Percentiles rank a stretch among this genome's conserved stretches.
Conservation (phyloP, 2,113 vertebrate species). For the Muntiacus reevesi region DNA sequence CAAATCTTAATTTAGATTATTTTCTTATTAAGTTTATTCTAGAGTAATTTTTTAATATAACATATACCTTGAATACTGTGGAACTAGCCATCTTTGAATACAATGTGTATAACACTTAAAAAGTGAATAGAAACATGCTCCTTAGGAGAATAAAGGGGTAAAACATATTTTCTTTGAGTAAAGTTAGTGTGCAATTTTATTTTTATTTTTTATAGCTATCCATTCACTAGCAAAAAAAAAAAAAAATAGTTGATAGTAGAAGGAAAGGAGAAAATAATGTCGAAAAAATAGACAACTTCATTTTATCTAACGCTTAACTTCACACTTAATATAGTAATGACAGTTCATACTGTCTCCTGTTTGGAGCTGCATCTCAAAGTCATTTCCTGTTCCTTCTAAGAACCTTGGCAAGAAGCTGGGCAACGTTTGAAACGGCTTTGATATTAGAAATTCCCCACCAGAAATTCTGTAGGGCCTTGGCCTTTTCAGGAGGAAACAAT, state of each 20-base stretch:
- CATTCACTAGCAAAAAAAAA: neutral
- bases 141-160: neutral
- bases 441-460: constrained; percentile 35
- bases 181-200: neutral
- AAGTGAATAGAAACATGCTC: neutral
- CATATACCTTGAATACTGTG: neutral
- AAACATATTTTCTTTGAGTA: neutral
- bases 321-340: constrained; percentile 27
- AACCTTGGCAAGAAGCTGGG: neutral
- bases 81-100: neutral
- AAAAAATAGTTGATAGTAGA: neutral
- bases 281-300: neutral
- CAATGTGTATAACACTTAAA: neutral
- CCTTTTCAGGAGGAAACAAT: constrained; percentile 49
- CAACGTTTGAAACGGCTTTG: constrained; percentile 41
- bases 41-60: neutral
- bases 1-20: neutral
- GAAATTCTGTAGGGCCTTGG: constrained; percentile 34
- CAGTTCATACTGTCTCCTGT: neutral
- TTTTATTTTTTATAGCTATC: neutral
- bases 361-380: neutral
- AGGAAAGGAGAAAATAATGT: neutral
- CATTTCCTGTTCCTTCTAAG: neutral
- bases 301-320: constrained; percentile 37
- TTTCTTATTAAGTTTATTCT: constrained; percentile 10